These are phyloP conservation scores for Morinoia aosen DNA, from an alignment of 2,888 invertebrate species.

Conservation along the genomic window DNA sequence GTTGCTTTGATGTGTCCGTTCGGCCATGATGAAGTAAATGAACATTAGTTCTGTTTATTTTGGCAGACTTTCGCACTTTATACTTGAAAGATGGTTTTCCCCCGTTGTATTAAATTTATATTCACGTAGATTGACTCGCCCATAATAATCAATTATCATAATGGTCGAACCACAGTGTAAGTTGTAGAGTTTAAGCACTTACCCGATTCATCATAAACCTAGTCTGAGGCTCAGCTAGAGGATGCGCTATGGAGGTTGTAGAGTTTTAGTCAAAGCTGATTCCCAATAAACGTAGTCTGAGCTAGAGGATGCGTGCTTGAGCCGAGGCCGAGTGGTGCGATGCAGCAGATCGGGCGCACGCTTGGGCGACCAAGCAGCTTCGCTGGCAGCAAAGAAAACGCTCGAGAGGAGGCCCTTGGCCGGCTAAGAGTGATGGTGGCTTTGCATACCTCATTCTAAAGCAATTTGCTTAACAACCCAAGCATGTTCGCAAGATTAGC, in stretches of 20 bases:
- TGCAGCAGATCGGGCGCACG: neutral
- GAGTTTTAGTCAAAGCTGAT: neutral
- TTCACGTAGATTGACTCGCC: neutral
- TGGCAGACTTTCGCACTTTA: neutral
- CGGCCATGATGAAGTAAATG: neutral
- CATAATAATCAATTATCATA: neutral
- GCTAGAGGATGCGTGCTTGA: neutral
- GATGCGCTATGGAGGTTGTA: neutral
- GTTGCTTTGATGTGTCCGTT: neutral
- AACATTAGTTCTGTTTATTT: neutral
- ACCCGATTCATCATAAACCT: neutral
- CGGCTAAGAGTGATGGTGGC: slow-evolving; percentile 34
- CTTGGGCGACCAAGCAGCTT: neutral
- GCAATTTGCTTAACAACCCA: slow-evolving; percentile 48
- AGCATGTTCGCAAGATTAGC: slow-evolving; percentile 10
- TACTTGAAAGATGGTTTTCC: neutral
- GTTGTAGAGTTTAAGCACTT: neutral
- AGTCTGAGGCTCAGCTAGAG: neutral
- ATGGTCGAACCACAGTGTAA: neutral
- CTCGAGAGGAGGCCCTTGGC: slow-evolving; percentile 19
- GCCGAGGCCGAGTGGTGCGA: neutral
- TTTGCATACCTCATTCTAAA: slow-evolving; percentile 40
- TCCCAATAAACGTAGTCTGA: neutral
- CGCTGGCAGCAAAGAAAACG: slow-evolving; percentile 32
- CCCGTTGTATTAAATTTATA: neutral